Conservation (phyloP, 2,797 vertebrate species). For the Hybognathus amarus region DNA sequence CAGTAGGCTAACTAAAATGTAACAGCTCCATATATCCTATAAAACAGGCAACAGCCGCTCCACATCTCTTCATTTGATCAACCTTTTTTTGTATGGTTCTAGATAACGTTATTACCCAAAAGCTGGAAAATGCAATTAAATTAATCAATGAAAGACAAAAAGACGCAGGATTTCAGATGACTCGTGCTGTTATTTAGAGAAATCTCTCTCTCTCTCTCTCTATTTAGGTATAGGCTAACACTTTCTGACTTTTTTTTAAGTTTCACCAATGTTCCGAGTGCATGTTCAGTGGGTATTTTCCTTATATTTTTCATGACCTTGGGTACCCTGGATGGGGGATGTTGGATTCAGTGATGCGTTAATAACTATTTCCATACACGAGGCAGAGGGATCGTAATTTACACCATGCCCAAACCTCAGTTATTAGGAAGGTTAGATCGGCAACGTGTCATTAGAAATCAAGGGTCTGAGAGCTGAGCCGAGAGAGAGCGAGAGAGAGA, state of each 20-base stretch:
- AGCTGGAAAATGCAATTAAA: neutral
- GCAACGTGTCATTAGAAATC: neutral
- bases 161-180: neutral
- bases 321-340: neutral
- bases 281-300: neutral
- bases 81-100: neutral
- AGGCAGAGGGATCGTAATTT: constrained; percentile 15
- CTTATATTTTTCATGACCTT: constrained; percentile 16
- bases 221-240: neutral
- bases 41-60: neutral
- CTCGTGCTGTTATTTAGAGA: neutral
- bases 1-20: neutral
- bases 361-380: constrained; percentile 8
- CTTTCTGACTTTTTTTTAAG: neutral
- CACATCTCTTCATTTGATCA: neutral
- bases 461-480: neutral
- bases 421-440: neutral
- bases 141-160: neutral
- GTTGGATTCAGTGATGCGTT: neutral
- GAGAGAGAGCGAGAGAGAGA: neutral
- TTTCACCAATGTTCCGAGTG: neutral
- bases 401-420: constrained; percentile 16
- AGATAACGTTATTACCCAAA: no score
- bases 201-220: no score
- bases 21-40: neutral